Base-by-base conservation (phyloP, 2,113 vertebrate genomes). In the Bothrops jararaca region DNA sequence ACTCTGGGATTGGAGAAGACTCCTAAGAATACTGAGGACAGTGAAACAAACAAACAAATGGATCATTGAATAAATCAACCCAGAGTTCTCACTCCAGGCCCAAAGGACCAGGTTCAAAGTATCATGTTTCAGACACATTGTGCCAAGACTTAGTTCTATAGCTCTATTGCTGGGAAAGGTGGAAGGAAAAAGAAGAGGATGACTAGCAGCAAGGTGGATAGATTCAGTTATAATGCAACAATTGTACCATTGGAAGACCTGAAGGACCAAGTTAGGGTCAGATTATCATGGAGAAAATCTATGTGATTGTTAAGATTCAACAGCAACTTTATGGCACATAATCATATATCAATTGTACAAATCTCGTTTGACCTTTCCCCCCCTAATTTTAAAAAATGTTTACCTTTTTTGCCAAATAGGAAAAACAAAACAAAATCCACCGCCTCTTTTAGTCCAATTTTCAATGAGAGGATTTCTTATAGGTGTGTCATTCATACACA, bases 341-440 rank as follows among this genome's bases (percentile, higher is more conserved):
- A 58, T 57, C 26, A 64, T 58, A 58, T 58, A 29, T 64, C 60
- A 64, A 12, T 64, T 29, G 26, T 54, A 26, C 52, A 80, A 80
- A 50, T 48, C 24, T 29, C 3, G 20, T 45, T 52, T 80, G 60
- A 8, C 88, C 26, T 91, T 69, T 45, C 57, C 88, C 45, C 85
- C 89, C 11, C 18, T 6, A 64, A 64, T 88, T 52, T 53, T 54
- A 29, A 39, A 34, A 39, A 92, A 45, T 1, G 39, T 86, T 92
- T 53, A 90, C 11, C 0, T 69, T 90, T 26, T 74, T 89, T 94
- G 88, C 74, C 89, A 94, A 56, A 92, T 89, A 91, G 74, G 60
- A 20, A 2, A 1, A 12, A 22, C 50, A 54, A 42, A 80, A 23
- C 64, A 0, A 24, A 93, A 22, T 50, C 94, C 88, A n/a, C 56